Conservation (phyloP, 2,888 invertebrate genomes). For the Hipparchia semele region DNA sequence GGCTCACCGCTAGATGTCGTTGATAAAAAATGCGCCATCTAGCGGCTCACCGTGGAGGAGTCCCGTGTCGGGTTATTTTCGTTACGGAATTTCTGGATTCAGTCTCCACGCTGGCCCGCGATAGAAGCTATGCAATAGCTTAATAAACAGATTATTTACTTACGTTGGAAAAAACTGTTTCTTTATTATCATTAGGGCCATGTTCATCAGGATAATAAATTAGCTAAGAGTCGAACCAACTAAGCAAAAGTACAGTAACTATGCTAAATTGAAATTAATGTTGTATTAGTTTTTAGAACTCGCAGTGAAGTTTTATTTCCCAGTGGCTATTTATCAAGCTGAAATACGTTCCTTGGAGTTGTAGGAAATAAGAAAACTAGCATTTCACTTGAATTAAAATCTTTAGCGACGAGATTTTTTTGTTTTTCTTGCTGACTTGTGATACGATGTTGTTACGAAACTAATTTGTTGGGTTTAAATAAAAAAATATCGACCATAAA, state of each 20-base stretch:
- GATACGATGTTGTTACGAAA: background rate
- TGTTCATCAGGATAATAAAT: background rate
- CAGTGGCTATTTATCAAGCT: constrained; percentile 59
- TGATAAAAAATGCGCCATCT: too few species aligned
- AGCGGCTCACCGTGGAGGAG: too few species aligned
- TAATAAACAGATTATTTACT: too few species aligned
- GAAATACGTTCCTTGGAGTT: constrained; percentile 39
- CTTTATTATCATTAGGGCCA: background rate
- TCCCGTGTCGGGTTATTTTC: too few species aligned
- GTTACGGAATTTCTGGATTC: too few species aligned
- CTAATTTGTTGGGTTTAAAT: background rate
- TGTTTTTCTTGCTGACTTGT: constrained; percentile 40
- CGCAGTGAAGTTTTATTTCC: constrained; percentile 45
- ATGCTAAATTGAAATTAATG: constrained; percentile 38
- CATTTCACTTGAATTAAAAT: constrained; percentile 69
- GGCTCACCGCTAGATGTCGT: too few species aligned
- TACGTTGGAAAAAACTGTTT: background rate
- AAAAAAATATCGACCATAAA: too few species aligned
- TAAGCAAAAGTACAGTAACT: constrained; percentile 21
- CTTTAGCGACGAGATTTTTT: constrained; percentile 47
- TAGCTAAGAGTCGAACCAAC: constrained; percentile 16
- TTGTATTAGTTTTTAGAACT: constrained; percentile 30
- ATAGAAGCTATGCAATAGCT: too few species aligned
- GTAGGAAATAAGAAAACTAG: constrained; percentile 65
- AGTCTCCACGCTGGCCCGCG: too few species aligned